phyloP scores from a whole-genome alignment of 2,113 vertebrate species.

The Notothenia coriiceps region DNA sequence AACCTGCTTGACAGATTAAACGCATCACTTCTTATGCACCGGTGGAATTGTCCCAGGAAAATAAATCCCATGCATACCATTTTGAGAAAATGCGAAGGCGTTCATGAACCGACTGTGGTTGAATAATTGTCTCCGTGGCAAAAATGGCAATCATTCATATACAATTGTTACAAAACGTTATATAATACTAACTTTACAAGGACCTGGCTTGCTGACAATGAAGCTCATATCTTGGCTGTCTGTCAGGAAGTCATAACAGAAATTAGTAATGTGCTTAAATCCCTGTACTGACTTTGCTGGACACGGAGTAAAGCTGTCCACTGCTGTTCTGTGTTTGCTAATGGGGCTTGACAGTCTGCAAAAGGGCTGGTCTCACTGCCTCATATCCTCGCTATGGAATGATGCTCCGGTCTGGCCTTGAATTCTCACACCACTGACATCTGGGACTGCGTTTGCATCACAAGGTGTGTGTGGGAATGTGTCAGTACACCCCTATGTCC shows the following conservation, averaged over 20 bases:
- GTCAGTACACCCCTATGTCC: background rate
- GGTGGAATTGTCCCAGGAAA: conserved; percentile 7
- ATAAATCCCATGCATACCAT: background rate
- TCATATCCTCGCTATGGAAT: conserved; percentile 55
- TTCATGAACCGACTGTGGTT: background rate
- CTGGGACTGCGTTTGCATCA: conserved; percentile 19
- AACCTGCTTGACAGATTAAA: conserved; percentile 24
- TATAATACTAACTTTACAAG: background rate
- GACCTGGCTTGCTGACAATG: conserved; percentile 1
- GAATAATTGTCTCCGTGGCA: background rate
- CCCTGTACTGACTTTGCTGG: conserved; percentile 19
- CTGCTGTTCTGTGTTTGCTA: conserved; percentile 54
- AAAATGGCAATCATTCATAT: background rate
- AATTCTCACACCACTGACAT: conserved; percentile 27
- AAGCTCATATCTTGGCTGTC: conserved; percentile 8
- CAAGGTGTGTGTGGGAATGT: conserved; percentile 6
- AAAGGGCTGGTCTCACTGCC: conserved; percentile 56
- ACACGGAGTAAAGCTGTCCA: conserved; percentile 28
- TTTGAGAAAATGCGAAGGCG: background rate
- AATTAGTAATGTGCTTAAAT: conserved; percentile 34
- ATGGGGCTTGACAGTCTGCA: conserved; percentile 56
- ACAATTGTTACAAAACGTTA: background rate
- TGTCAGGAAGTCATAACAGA: conserved; percentile 12
- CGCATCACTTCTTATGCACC: conserved; percentile 3
- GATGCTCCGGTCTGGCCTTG: conserved; percentile 35